Base-by-base conservation (phyloP, 2,888 invertebrate species). In the Tiphia femorata region DNA sequence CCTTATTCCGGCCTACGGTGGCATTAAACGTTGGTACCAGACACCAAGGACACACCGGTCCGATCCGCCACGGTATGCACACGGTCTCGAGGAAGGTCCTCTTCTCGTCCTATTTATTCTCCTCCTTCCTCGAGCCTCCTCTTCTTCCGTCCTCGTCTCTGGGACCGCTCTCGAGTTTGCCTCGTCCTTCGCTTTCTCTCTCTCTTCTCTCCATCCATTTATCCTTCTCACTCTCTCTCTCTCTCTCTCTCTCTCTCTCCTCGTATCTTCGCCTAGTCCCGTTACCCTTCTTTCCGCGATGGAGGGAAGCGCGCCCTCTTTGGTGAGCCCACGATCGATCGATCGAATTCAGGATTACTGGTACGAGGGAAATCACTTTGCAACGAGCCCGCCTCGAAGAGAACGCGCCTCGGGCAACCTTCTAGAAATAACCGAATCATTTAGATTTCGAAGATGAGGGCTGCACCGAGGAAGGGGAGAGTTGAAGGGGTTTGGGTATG, bases 331-430 rank as follows among this genome's bases (percentile, higher is more conserved):
- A 17, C 37, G 54, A 38, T 47, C 71, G 69, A 73, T 75, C 73
- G 72, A 72, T 70, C 67, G 67, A 67, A 64, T 68, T 68, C 66
- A 57, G 75, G 73, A 76, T 77, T 74, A 73, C 64, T 60, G 60
- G 67, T 73, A 76, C 76, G 76, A 76, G 75, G 76, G 67, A 77
- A 77, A 76, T 77, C 77, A 77, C 77, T 77, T 77, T 77, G 73
- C 63, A 64, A 67, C 55, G 64, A 63, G 58, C 59, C 53, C 51
- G 53, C 43, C 29, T n/a, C 42, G 56, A 54, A 58, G 65, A 63
- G 65, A 63, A 71, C 61, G 62, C 62, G 73, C 70, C 69, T 64
- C 58, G 53, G 63, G 67, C 70, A 60, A 68, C 56, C 64, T 64
- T 69, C 64, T 60, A 68, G 70, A 69, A 73, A 73, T 73, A 72